Evolutionary conservation across 2,797 vertebrate genomes (phyloP), one percentile per base, ranked within the genome.

Genomic region (Glossophaga mutica): DNA sequence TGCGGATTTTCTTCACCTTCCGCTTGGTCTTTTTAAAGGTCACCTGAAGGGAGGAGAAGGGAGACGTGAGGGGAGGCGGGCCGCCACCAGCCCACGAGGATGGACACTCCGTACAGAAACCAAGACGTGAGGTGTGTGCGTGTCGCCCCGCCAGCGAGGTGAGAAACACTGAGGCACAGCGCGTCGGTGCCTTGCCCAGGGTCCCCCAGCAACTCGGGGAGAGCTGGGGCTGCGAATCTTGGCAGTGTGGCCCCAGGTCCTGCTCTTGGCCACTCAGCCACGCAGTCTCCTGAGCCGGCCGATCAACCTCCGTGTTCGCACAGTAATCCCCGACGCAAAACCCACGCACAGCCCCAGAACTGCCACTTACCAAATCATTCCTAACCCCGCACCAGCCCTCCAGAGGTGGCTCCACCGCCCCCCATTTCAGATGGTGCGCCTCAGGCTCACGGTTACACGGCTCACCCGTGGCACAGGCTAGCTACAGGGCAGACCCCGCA

Each of bases 11-110:
- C 97, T 98, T 99, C 50, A 99, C 99, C 1, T 99, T 98, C 2
- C 98, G 97, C 91, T 99, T 99, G 29, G 99, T 99, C 98, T 99
- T 99, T 96, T 99, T 99, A 89, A 99, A 99, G 57, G 98, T 98
- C 12, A 99, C 98, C 98, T 98, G 37, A 9, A 48, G 55, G 32
- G 6, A 12, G 0, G 5, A 32, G 2, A 18, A 2, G 1, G 7
- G 9, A 81, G 5, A 6, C 14, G 0, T 52, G 14, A 74, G 6
- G 1, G 2, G 22, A 48, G 18, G 12, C 0, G 0, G 67, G 18
- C 19, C 10, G 11, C 48, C 32, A 29, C 3, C 16, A 15, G 59
- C 48, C 34, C 15, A 16, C 0, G 0, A 32, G 5, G 14, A 6
- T 0, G 9, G 26, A 18, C 0, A 0, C 48, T 18, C 32, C 59